phyloP scores from a whole-genome alignment of 2,113 vertebrate genomes.

The Pelecanus crispus region DNA sequence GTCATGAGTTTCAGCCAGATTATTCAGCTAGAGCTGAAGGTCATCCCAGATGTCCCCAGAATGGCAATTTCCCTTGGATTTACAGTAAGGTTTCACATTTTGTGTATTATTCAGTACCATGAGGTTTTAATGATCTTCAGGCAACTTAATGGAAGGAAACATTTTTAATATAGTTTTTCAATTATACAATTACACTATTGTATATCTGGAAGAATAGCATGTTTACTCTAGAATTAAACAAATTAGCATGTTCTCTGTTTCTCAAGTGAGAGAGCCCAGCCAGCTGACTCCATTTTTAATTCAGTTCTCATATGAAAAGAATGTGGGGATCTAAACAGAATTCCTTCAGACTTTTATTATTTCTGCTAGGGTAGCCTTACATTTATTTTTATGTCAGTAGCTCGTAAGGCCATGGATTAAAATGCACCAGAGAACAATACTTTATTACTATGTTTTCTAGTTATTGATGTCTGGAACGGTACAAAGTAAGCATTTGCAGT shows the following conservation, averaged over 20 bases:
- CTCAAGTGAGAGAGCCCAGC: not conserved
- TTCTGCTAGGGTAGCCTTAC: constrained; percentile 20
- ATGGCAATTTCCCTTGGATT: constrained; percentile 4
- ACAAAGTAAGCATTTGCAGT: not conserved
- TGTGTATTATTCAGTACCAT: not conserved
- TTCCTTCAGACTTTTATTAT: not conserved
- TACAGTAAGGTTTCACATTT: not conserved
- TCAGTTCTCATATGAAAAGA: constrained; percentile 4
- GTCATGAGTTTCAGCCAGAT: not conserved
- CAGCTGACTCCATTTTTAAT: not conserved
- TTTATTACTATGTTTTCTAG: not conserved
- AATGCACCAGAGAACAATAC: not conserved
- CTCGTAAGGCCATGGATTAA: not conserved
- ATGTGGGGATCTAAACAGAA: constrained; percentile 19
- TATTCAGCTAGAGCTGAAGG: not conserved
- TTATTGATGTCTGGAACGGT: not conserved
- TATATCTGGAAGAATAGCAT: not conserved
- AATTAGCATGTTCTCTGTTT: not conserved
- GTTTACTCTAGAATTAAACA: not conserved
- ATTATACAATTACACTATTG: not conserved
- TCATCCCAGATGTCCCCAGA: not conserved
- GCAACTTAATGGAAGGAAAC: not conserved
- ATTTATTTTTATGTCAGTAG: constrained; percentile 28
- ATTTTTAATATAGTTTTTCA: not conserved
- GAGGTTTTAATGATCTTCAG: not conserved